A percentile compares a stretch with the other conserved stretches of the same genome.
Evolutionary conservation across 2,113 vertebrate species (phyloP).

Genomic region (Upupa epops): DNA sequence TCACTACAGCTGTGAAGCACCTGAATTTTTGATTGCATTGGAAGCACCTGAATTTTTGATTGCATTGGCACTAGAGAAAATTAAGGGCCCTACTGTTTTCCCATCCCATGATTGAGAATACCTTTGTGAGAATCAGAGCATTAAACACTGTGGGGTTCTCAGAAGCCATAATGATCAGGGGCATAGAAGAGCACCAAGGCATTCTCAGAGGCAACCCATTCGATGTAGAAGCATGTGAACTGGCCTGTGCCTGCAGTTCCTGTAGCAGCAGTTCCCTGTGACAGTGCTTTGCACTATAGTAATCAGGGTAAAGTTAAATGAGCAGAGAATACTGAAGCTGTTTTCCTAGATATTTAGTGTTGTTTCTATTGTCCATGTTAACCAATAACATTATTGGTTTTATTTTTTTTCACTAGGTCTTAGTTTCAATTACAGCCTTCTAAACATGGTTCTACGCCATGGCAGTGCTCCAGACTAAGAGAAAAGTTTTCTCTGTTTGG

Average conservation of each 20-base stretch:
- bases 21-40: neutral
- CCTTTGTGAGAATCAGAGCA: neutral
- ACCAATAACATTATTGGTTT: neutral
- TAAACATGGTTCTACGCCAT: neutral
- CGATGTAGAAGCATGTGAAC: neutral
- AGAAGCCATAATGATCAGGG: neutral
- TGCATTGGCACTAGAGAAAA: neutral
- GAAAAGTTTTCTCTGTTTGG: neutral
- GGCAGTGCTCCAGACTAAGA: neutral
- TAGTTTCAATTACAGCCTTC: neutral
- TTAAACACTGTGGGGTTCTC: neutral
- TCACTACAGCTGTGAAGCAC: neutral
- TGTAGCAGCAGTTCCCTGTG: neutral
- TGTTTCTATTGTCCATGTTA: neutral
- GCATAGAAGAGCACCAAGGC: neutral
- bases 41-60: rapidly evolving
- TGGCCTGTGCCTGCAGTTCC: neutral
- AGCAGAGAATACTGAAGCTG: neutral
- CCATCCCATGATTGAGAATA: neutral
- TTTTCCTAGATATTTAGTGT: neutral
- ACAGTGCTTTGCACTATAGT: neutral
- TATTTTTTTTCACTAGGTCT: neutral
- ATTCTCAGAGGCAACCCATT: neutral
- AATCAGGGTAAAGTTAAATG: neutral
- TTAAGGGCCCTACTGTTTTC: neutral